phyloP scores from a whole-genome alignment of 1,140 invertebrate genomes.

The Drosophila sproati region DNA sequence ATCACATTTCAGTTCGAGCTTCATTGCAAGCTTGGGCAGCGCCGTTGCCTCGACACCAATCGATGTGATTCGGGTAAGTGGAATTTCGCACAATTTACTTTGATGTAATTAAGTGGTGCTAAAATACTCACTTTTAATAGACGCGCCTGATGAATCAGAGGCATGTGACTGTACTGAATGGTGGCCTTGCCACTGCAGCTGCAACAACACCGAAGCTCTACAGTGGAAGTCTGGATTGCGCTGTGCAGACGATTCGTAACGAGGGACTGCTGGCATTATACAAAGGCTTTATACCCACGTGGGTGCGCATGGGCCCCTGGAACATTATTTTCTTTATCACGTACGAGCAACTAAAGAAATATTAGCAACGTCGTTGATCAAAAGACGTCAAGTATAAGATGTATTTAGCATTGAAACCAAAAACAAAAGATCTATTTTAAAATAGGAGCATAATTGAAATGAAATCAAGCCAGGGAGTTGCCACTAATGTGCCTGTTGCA shows the following conservation, averaged over 20 bases:
- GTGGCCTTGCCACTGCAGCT: slow-evolving; percentile 83
- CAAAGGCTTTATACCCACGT: slow-evolving; percentile 98
- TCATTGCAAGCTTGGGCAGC: slow-evolving; percentile 95
- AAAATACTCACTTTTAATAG: slow-evolving; percentile 84
- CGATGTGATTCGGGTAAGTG: slow-evolving; percentile 95
- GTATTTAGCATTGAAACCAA: slow-evolving; percentile 71
- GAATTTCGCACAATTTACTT: neutral
- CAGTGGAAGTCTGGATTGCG: slow-evolving; percentile 94
- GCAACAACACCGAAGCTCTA: slow-evolving; percentile 88
- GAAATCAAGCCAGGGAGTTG: slow-evolving; percentile 30
- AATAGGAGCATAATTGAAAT: slow-evolving; percentile 45
- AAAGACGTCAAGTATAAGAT: slow-evolving; percentile 60
- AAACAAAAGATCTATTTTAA: slow-evolving; percentile 44
- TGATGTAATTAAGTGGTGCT: neutral
- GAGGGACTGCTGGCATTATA: slow-evolving; percentile 94
- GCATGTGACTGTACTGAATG: slow-evolving; percentile 86
- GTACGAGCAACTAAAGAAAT: slow-evolving; percentile 94
- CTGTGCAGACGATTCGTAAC: slow-evolving; percentile 88
- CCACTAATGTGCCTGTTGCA: slow-evolving; percentile 58
- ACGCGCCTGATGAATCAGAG: slow-evolving; percentile 96
- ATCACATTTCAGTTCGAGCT: slow-evolving; percentile 89
- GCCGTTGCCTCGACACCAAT: slow-evolving; percentile 97
- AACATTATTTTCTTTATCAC: slow-evolving; percentile 98
- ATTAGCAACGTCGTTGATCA: slow-evolving; percentile 84
- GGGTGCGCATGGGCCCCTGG: slow-evolving; percentile 98